Evolutionary conservation across 1,140 invertebrate species (phyloP).

Genomic region (Diachasmimorpha longicaudata): DNA sequence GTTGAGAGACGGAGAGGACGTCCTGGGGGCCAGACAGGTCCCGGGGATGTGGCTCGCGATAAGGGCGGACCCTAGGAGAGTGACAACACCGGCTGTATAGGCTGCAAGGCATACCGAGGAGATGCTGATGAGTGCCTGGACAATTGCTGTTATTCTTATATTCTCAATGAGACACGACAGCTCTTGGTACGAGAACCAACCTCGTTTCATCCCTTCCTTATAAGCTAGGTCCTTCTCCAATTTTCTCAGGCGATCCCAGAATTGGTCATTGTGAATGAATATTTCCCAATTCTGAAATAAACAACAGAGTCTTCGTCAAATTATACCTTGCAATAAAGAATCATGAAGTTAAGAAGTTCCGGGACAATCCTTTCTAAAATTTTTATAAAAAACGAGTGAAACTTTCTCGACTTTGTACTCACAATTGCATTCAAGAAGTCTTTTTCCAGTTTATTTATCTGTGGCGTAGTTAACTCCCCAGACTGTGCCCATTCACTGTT

Average conservation of each 20-base stretch:
- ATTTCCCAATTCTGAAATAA: conserved; percentile 80
- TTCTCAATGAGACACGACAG: conserved; percentile 69
- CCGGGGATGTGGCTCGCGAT: conserved; percentile 68
- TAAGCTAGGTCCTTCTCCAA: conserved; percentile 76
- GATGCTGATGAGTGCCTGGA: conserved; percentile 67
- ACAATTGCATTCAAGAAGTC: conserved; percentile 92
- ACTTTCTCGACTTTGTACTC: conserved; percentile 51
- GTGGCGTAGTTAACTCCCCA: conserved; percentile 73
- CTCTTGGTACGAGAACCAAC: conserved; percentile 89
- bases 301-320: no score
- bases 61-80: conserved; percentile 73
- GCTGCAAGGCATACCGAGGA: conserved; percentile 72
- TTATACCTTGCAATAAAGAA: no score
- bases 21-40: conserved; percentile 35
- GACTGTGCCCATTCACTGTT: conserved; percentile 89
- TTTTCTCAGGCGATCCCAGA: conserved; percentile 71
- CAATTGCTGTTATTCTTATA: conserved; percentile 61
- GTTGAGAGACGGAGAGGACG: background rate
- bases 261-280: conserved; percentile 74
- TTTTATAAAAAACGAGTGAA: background rate
- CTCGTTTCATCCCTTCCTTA: conserved; percentile 73
- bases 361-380: background rate
- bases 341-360: conserved; percentile 5
- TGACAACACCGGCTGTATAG: conserved; percentile 75
- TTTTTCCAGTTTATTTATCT: conserved; percentile 84